Evolutionary conservation across 2,113 vertebrate species (phyloP).

Genomic region (Forbesichthys agassizii): DNA sequence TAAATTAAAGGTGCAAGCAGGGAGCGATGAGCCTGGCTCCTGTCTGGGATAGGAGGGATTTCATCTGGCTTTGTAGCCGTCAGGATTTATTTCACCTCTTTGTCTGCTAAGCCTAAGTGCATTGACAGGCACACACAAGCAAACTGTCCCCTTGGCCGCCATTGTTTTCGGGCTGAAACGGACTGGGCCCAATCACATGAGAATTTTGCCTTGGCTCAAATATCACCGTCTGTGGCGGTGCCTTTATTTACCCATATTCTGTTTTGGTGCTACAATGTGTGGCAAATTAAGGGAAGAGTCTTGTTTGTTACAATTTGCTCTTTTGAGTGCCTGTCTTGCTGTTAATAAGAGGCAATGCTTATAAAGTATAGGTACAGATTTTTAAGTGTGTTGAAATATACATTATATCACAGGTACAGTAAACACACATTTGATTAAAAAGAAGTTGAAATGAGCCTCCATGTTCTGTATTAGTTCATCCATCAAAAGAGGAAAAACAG

Average conservation of each 20-base stretch:
- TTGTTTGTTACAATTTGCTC: neutral
- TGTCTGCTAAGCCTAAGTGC: conserved; percentile 69
- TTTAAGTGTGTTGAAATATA: too few relatives aligned
- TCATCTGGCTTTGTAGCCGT: conserved; percentile 79
- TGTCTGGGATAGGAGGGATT: conserved; percentile 75
- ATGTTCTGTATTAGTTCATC: neutral
- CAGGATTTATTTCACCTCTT: conserved; percentile 80
- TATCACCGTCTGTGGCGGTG: conserved; percentile 23
- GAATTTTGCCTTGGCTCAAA: conserved; percentile 44
- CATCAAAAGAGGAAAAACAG: conserved; percentile 11
- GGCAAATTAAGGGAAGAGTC: conserved; percentile 10
- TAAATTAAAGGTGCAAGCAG: conserved; percentile 1
- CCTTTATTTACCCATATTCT: conserved; percentile 29
- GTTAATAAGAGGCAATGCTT: too few relatives aligned
- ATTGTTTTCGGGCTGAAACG: conserved; percentile 59
- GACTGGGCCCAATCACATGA: conserved; percentile 55
- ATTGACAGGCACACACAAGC: conserved; percentile 44
- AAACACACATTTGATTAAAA: too few relatives aligned
- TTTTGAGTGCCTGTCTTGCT: too few relatives aligned
- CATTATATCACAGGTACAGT: too few relatives aligned
- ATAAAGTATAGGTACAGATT: too few relatives aligned
- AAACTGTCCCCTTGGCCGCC: conserved; percentile 54
- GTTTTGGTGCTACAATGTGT: conserved; percentile 31
- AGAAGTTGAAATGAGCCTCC: too few relatives aligned
- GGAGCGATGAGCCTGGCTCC: conserved; percentile 43